Evolutionary conservation across 2,113 vertebrate species (phyloP), one percentile per base, ranked within the genome.

Genomic region (Psittacus erithacus): DNA sequence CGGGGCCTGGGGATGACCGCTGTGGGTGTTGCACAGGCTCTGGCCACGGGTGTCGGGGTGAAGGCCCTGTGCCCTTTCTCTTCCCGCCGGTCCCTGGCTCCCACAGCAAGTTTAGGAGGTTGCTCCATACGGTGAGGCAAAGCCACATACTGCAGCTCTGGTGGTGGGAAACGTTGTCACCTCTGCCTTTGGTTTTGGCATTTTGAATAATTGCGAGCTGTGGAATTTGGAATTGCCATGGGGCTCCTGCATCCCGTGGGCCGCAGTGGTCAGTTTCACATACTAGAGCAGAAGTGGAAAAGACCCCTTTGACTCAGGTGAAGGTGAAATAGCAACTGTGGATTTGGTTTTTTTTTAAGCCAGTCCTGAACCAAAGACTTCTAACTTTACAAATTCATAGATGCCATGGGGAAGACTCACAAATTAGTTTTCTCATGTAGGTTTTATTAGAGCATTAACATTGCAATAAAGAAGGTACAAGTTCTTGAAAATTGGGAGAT

Each of bases 131-230:
- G 2, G 55, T 23, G 57, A 12, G 33, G 47, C 31, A 4, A 7
- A 39, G 70, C 65, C 8, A 2, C 3, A 6, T 6, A 16, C 70
- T 10, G 2, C 6, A 20, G 38, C 29, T 50, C 33, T 3, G 15
- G 2, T 29, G 86, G 52, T 50, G 4, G 13, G 59, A 19, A 11
- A 8, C 7, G 0, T 2, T 1, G 0, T 9, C 4, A 0, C 17
- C 62, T 53, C 43, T 23, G 4, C 24, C 47, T 29, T 49, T 25
- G 62, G 25, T 7, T 90, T 27, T 63, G 82, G n/a, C 79, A 2
- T 53, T 82, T n/a, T 10, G 19, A 65, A 67, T 71, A 80, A 79
- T 75, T 60, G 82, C 35, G 50, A 13, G 39, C 0, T 59, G 43
- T 6, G 14, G 79, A 35, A 17, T 73, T 59, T 55, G 67, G 15